Evolutionary conservation across 2,113 vertebrate genomes (phyloP), one percentile per base, ranked within the genome.

Genomic region (Myiagra hebetior): DNA sequence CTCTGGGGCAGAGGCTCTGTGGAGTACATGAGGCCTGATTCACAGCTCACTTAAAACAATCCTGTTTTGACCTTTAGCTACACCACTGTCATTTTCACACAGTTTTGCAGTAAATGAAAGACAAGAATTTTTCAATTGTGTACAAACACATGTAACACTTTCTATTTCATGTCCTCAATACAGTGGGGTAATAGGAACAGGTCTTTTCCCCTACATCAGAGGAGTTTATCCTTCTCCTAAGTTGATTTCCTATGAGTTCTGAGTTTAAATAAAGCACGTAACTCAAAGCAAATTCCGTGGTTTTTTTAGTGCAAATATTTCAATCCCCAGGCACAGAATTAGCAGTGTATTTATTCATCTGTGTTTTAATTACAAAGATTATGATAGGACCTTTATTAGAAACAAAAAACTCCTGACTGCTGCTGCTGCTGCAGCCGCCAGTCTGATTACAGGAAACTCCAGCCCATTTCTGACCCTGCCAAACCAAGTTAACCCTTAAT

Each of bases 381-480:
- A 69, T 17, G 33, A 70, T 7, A 83, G 31, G 10, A 70, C 13
- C 15, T 90, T 55, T 62, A 69, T 55, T 12, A 23, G 60, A 89
- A 53, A 21, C 62, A 50, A 17, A 17, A 85, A 31, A 91, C 5
- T 59, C 44, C 69, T 77, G 42, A 41, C 35, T 55, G 21, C 47
- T 74, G 17, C 31, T 74, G 49, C 52, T 76, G 46, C 46, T 47
- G 46, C 42, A 16, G 44, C 63, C 73, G 55, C 65, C 49, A 62
- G n/a, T 77, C 28, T 74, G 57, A 83, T 94, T 93, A 91, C 77
- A 72, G 81, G 84, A 92, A 95, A 85, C 69, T 75, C 52, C 78
- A 82, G 41, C 67, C 35, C 78, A 21, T 49, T 82, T 85, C 28
- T 89, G 87, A 82, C 41, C 39, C 46, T 83, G 80, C 33, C 78